These are phyloP conservation scores for Papilio gigon DNA, from an alignment of 2,888 invertebrate species.

Conservation along the genomic window DNA sequence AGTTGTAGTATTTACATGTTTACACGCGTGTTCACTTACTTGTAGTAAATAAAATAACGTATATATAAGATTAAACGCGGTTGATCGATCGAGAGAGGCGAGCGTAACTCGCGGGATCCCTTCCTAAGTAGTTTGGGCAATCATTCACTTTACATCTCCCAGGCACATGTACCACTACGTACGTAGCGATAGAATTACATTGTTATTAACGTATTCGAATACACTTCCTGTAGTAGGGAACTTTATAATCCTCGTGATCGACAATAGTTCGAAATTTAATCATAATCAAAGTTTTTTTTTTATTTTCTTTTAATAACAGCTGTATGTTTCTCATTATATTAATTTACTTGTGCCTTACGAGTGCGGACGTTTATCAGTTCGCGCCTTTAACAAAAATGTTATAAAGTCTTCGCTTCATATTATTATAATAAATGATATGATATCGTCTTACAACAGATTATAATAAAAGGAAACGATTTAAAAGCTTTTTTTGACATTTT, in stretches of 20 bases:
- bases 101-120: constrained; percentile 20
- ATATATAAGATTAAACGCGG: constrained; percentile 31
- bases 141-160: constrained; percentile 35
- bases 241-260: too few species aligned
- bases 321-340: too few species aligned
- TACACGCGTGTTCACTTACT: too few species aligned
- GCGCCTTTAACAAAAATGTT: too few species aligned
- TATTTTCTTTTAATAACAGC: too few species aligned
- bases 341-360: too few species aligned
- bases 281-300: too few species aligned
- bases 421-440: not conserved
- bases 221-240: not conserved
- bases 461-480: not conserved
- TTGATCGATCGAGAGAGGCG: constrained; percentile 32
- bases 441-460: not conserved
- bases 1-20: too few species aligned
- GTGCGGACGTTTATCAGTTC: too few species aligned
- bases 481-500: not conserved
- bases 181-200: not conserved
- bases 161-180: not conserved
- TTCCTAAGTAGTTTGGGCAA: constrained; percentile 21
- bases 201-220: not conserved
- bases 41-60: not conserved
- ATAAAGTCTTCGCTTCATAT: too few species aligned
- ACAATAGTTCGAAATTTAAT: too few species aligned